Evolutionary conservation across 2,113 vertebrate species (phyloP).

Genomic region (Takifugu flavidus): DNA sequence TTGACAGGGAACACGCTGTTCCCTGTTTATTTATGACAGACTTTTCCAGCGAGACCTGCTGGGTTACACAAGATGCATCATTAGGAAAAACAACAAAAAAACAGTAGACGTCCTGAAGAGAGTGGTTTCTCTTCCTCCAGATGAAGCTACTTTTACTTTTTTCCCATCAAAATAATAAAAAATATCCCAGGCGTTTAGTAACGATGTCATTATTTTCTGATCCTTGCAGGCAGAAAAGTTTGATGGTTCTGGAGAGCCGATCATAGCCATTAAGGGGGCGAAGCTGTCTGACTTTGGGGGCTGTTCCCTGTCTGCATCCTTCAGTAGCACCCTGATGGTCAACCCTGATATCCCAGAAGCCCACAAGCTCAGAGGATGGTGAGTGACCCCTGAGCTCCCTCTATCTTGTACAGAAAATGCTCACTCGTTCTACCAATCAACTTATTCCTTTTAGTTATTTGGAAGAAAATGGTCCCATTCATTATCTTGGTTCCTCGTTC

Average conservation of each 20-base stretch:
- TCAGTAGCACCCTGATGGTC: constrained; percentile 87
- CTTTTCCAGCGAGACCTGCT: constrained; percentile 28
- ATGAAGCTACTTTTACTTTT: not conserved
- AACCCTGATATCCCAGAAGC: constrained; percentile 96
- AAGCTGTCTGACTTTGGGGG: constrained; percentile 94
- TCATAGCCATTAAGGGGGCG: constrained; percentile 92
- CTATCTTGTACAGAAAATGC: constrained; percentile 19
- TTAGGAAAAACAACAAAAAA: constrained; percentile 45
- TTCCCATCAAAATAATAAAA: not conserved
- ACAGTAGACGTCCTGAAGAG: not conserved
- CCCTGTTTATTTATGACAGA: constrained; percentile 36
- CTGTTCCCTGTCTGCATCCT: constrained; percentile 88
- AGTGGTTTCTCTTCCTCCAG: no score
- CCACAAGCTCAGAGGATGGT: constrained; percentile 95
- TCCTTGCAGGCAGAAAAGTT: constrained; percentile 87
- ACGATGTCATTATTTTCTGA: not conserved
- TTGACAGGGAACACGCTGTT: constrained; percentile 30
- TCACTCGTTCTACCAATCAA: not conserved
- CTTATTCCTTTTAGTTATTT: not conserved
- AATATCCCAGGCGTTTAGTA: not conserved
- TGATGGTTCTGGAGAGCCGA: constrained; percentile 88
- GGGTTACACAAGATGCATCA: constrained; percentile 40
- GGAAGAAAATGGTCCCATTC: not conserved
- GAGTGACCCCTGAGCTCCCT: constrained; percentile 40
- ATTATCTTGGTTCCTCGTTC: not conserved